phyloP scores from a whole-genome alignment of 2,113 vertebrate genomes.

The Cyprinodon brontotheroides region DNA sequence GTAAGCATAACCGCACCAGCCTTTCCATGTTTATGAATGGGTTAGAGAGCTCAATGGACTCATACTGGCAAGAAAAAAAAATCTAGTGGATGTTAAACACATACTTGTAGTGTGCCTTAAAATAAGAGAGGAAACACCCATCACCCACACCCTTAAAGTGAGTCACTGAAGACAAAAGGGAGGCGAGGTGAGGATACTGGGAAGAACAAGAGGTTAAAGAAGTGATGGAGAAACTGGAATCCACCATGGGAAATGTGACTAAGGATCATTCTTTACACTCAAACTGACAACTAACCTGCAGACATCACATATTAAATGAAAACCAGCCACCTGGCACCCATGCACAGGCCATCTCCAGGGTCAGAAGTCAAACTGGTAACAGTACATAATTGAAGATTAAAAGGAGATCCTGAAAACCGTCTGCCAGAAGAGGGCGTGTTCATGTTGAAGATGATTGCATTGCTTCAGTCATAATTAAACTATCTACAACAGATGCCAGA shows the following conservation, averaged over 20 bases:
- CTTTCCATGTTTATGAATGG: not conserved
- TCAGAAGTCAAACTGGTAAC: constrained; percentile 55
- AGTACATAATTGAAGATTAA: constrained; percentile 41
- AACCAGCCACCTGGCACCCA: constrained; percentile 53
- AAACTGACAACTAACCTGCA: constrained; percentile 23
- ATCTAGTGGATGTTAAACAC: constrained; percentile 54
- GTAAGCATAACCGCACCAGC: not conserved
- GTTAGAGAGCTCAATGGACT: constrained; percentile 55
- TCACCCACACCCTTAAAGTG: constrained; percentile 42
- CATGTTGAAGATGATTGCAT: constrained; percentile 36
- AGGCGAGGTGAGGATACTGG: constrained; percentile 34
- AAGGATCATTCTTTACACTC: constrained; percentile 23
- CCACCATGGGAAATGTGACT: constrained; percentile 47
- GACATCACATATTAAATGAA: constrained; percentile 39
- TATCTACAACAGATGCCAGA: constrained; percentile 23
- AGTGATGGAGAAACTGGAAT: constrained; percentile 45
- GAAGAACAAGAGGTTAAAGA: constrained; percentile 27
- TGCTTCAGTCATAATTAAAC: constrained; percentile 40
- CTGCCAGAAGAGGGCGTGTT: constrained; percentile 46
- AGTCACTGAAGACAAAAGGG: constrained; percentile 51
- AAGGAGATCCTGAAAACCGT: constrained; percentile 30
- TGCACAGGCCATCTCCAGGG: constrained; percentile 38
- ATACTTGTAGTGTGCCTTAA: constrained; percentile 23
- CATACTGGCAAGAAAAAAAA: constrained; percentile 57
- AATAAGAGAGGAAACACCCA: constrained; percentile 52